Evolutionary conservation across 37 sponge, comb jelly and placozoan species (phyloP), one percentile per base, ranked within the genome.

Genomic region (Halichondria panicea): DNA sequence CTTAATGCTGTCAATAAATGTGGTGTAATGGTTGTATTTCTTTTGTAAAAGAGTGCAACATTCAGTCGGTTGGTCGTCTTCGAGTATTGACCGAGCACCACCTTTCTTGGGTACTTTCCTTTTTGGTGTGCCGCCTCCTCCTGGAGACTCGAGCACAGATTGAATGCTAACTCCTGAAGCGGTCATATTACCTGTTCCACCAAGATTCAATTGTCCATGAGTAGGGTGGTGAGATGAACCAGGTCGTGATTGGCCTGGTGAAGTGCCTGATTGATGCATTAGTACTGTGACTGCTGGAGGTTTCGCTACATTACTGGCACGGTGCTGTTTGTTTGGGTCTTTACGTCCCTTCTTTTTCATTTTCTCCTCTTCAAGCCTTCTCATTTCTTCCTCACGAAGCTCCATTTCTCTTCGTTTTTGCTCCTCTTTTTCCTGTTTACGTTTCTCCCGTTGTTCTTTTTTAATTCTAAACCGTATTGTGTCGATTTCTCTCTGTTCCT

Each of bases 401-500:
- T 75, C 82, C 30, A 25, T 31, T 72, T 81, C 66, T 22, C 63
- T 9, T 15, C 62, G 35, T 55, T 74, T 64, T 18, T 46, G 31
- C 42, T 79, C 80, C 42, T 88, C 65, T 37, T 53, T 70, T 71
- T 82, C 78, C 54, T 63, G 39, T 53, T 72, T 35, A 18, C 80
- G 37, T 42, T 38, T 35, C 68, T 55, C n/a, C 37, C 79, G 53
- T 81, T 66, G 92, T 73, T 84, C 79, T 76, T 80, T 80, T 54
- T 82, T 75, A 7, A 72, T 22, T 55, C 63, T 61, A 39, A 73
- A 48, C 39, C 74, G 60, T 44, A 68, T 72, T 43, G 37, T 43
- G 81, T 98, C 97, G 63, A 88, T 77, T 43, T 81, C 57, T 35
- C 54, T 79, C 67, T 74, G 79, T 72, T 75, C 48, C 22, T 93